These are phyloP conservation scores for Simalia tracyae DNA, from an alignment of 2,797 vertebrate species.

Conservation along the genomic window DNA sequence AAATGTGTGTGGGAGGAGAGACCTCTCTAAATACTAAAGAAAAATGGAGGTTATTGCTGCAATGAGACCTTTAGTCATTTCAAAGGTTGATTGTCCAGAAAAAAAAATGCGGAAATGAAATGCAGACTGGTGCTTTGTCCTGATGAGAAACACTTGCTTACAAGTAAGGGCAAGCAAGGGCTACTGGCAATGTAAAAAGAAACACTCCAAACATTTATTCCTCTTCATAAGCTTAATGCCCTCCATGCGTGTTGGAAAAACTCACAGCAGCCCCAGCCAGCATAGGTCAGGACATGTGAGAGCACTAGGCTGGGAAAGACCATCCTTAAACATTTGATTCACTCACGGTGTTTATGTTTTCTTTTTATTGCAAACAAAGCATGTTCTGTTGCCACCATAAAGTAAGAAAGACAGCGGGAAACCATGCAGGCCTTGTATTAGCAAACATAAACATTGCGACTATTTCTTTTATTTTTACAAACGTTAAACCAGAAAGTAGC, in stretches of 20 bases:
- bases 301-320: neutral
- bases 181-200: neutral
- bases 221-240: neutral
- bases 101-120: neutral
- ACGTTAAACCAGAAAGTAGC: neutral
- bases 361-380: neutral
- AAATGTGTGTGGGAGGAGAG: neutral
- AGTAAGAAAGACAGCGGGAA: neutral
- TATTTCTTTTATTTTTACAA: neutral
- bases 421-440: neutral
- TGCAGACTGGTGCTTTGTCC: neutral
- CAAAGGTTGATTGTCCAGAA: neutral
- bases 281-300: neutral
- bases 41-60: neutral
- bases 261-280: neutral
- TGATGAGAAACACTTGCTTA: neutral
- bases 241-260: neutral
- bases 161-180: neutral
- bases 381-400: neutral
- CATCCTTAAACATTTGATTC: neutral
- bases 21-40: neutral
- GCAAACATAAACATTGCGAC: neutral
- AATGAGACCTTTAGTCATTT: neutral
- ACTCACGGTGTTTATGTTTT: neutral
- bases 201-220: neutral